Evolutionary conservation across 2,113 vertebrate species (phyloP), one percentile per base, ranked within the genome.

Genomic region (Nothocercus julius): DNA sequence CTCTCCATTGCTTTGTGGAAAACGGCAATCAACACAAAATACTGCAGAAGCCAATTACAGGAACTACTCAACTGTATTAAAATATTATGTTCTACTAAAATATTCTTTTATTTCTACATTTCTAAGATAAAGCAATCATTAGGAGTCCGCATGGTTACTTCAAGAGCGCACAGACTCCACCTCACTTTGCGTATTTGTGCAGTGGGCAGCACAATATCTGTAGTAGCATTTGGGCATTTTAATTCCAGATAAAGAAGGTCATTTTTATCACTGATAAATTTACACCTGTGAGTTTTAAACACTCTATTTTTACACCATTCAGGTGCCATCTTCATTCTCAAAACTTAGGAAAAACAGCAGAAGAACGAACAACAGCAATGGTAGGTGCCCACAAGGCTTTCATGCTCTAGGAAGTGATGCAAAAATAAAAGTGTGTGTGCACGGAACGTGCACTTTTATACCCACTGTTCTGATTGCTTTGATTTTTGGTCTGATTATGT

Each of bases 11-110:
- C 67, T 95, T 93, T 89, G 77, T 82, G 92, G 45, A 89, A 89
- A 94, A 70, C 47, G 45, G 67, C 75, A 93, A 95, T 92, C 83
- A 94, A 63, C 81, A 80, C 54, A 42, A 96, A 93, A 87, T 85
- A 76, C 8, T 87, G 58, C 49, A 85, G 67, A 79, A 95, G 87
- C 13, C 49, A 77, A 87, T 87, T 85, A 92, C 28, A 77, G 45
- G 83, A 78, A 47, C 51, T 86, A 89, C 61, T 49, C 32, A 38
- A 81, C 76, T 11, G 27, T 40, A 67, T 74, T 85, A 62, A 92
- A 87, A 88, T 76, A 68, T 11, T 64, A 56, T 28, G 67, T 70
- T 32, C 44, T 49, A 36, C 20, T 25, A 76, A 79, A 70, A 87
- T 47, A 67, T 1, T 61, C 1, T 8, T 27, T 12, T 11, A 14